Evolutionary conservation across 2,113 vertebrate genomes (phyloP), one percentile per base, ranked within the genome.

Genomic region (Apaloderma vittatum): DNA sequence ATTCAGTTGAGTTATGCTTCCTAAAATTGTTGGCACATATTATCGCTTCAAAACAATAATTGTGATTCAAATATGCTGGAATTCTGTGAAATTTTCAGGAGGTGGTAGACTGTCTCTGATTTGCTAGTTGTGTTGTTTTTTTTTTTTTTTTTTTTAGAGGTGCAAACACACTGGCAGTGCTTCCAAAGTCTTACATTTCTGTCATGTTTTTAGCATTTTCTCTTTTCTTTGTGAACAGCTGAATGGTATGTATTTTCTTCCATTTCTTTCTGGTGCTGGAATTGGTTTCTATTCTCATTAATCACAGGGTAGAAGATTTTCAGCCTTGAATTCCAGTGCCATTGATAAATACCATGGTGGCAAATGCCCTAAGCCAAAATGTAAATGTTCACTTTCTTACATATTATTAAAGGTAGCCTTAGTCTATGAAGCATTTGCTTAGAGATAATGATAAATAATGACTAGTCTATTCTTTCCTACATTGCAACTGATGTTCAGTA

Each of bases 11-110:
- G 6, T 81, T 93, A 24, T 24, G 65, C 45, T 89, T 91, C 48
- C 22, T 89, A 24, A 82, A 84, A 87, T 70, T n/a, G 40, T 75
- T 85, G 80, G 30, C 80, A 61, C 2, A 1, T 78, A 21, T 85
- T 84, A 86, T 57, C 89, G 30, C 87, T 81, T 93, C 71, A 71
- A 90, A 89, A 17, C 48, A 84, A 11, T 59, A 85, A 85, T 89
- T 93, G 59, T 70, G 59, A 93, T 96, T 88, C 66, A 86, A 15
- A 93, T 79, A 62, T 67, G 58, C 73, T 96, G 71, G 18, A 94
- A 85, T 86, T 72, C 27, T 90, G 65, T 83, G 52, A 92, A 86
- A 79, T 40, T 91, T 80, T 91, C 18, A 68, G 65, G 73, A 76
- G 73, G 74, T 70, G 54, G 27, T 90, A 88, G 92, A 62, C 86